Evolutionary conservation across 2,797 vertebrate species (phyloP).

Genomic region (Enteromius unitaeniatus): DNA sequence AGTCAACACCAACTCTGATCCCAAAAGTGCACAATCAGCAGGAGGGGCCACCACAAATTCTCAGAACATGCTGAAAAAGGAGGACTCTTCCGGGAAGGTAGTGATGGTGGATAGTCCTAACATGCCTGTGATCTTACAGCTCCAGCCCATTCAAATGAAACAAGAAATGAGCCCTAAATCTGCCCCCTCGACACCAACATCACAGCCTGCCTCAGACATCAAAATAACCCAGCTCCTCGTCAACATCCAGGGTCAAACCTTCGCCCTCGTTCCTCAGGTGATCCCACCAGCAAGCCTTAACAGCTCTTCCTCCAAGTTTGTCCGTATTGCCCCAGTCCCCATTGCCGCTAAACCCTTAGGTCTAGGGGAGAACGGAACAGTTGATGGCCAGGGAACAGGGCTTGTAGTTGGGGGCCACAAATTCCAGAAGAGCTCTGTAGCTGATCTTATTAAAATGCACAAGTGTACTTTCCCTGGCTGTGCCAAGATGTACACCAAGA

Average conservation of each 20-base stretch:
- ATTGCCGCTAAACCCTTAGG: constrained; percentile 92
- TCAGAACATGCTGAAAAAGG: constrained; percentile 42
- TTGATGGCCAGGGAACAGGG: constrained; percentile 76
- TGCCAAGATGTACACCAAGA: constrained; percentile 98
- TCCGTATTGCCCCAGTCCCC: constrained; percentile 93
- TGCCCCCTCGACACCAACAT: constrained; percentile 62
- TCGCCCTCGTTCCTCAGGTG: constrained; percentile 91
- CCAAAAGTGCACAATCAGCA: constrained; percentile 70
- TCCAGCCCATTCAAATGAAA: constrained; percentile 91
- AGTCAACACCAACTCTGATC: constrained; percentile 68
- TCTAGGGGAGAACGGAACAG: constrained; percentile 76
- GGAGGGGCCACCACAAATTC: neutral
- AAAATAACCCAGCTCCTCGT: constrained; percentile 92
- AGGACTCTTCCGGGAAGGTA: constrained; percentile 39
- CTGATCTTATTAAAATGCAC: constrained; percentile 98
- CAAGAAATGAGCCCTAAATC: constrained; percentile 79
- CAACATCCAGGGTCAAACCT: constrained; percentile 96
- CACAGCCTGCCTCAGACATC: constrained; percentile 79
- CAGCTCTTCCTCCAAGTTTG: constrained; percentile 86
- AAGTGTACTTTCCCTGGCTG: constrained; percentile 95
- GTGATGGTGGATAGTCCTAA: constrained; percentile 66
- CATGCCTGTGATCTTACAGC: constrained; percentile 88
- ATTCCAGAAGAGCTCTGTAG: constrained; percentile 92
- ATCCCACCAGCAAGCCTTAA: constrained; percentile 81
- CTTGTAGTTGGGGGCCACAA: constrained; percentile 86